Percentiles rank a stretch among this genome's conserved stretches.
These are phyloP conservation scores for Zonitis immaculata DNA, from an alignment of 2,888 invertebrate species.

Conservation along the genomic window DNA sequence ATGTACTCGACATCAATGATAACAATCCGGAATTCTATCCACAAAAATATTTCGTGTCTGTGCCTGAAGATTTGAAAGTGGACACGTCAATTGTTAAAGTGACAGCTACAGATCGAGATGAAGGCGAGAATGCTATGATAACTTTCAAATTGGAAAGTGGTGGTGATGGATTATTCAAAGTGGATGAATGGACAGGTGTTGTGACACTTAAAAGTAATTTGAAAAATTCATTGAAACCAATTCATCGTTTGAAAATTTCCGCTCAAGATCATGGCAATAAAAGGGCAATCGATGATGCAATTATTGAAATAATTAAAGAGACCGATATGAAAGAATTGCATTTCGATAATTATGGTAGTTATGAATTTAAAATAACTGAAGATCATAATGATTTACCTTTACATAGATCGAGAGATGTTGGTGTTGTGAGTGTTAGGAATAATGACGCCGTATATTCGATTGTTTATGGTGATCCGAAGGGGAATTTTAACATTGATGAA, in stretches of 20 bases:
- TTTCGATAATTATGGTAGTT: constrained; percentile 71
- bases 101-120: constrained; percentile 79
- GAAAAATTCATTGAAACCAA: constrained; percentile 58
- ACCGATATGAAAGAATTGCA: constrained; percentile 67
- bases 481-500: constrained; percentile 76
- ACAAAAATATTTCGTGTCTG: constrained; percentile 72
- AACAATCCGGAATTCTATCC: constrained; percentile 92
- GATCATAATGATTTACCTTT: constrained; percentile 63
- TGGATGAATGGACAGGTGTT: constrained; percentile 75
- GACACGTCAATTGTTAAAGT: constrained; percentile 69
- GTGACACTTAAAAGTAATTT: constrained; percentile 65
- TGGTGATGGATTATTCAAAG: constrained; percentile 72
- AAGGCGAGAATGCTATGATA: constrained; percentile 80
- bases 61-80: constrained; percentile 63
- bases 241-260: constrained; percentile 70
- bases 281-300: constrained; percentile 66
- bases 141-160: constrained; percentile 75
- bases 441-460: constrained; percentile 63
- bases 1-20: constrained; percentile 84
- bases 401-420: constrained; percentile 67
- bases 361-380: constrained; percentile 78
- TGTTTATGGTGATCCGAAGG: constrained; percentile 71
- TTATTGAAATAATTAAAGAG: constrained; percentile 74
- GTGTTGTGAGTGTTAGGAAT: constrained; percentile 61
- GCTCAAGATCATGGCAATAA: constrained; percentile 79